These are phyloP conservation scores for Nicator chloris DNA, from an alignment of 2,113 vertebrate genomes.

Conservation along the genomic window DNA sequence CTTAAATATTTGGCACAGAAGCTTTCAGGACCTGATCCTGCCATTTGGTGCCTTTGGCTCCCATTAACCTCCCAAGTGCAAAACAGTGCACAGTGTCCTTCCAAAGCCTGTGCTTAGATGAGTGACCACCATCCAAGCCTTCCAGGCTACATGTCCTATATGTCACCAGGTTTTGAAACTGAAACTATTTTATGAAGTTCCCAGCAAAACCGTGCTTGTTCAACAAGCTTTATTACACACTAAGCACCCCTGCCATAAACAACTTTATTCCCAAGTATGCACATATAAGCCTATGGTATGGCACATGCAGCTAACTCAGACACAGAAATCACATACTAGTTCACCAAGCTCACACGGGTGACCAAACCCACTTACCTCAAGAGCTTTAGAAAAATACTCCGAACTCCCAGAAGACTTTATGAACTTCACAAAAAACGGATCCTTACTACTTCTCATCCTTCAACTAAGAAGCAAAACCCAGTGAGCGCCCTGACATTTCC, in stretches of 20 bases:
- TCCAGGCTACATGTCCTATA: too few relatives aligned
- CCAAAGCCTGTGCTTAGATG: not conserved
- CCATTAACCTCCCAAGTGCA: not conserved
- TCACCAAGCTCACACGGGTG: not conserved
- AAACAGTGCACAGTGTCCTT: not conserved
- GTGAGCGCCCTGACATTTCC: not conserved
- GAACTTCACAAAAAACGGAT: slow-evolving; percentile 89
- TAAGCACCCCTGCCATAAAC: not conserved
- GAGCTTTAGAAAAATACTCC: slow-evolving; percentile 81
- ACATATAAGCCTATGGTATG: accelerated
- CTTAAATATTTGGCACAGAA: not conserved
- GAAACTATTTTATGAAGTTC: not conserved
- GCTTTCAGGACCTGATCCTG: not conserved
- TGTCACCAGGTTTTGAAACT: accelerated
- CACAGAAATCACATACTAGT: not conserved
- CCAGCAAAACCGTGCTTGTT: not conserved
- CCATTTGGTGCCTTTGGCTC: not conserved
- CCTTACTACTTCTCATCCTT: slow-evolving; percentile 78
- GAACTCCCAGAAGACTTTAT: slow-evolving; percentile 75
- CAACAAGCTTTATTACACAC: not conserved
- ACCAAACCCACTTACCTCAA: slow-evolving; percentile 78
- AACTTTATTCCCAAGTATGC: not conserved
- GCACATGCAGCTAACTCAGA: not conserved
- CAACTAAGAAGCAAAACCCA: slow-evolving; percentile 38
- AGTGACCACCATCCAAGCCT: not conserved